A percentile compares a stretch with the other conserved stretches of the same genome.
Evolutionary conservation across 2,113 vertebrate genomes (phyloP).

Genomic region (Zosterops borbonicus): DNA sequence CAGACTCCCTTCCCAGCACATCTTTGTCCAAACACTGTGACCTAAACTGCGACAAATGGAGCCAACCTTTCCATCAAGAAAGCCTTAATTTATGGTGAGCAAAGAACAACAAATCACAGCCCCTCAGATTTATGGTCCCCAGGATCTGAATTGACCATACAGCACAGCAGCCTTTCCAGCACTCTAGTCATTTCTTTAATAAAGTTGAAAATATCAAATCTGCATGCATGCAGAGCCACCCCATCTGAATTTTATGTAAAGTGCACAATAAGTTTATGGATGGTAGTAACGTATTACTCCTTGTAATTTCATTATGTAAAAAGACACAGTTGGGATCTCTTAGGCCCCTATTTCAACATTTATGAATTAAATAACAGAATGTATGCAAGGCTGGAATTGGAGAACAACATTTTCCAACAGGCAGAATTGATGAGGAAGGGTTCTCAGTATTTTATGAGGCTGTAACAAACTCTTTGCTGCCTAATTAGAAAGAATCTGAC

Average conservation of each 20-base stretch:
- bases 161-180: conserved; percentile 67
- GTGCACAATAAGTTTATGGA: conserved; percentile 73
- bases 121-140: conserved; percentile 81
- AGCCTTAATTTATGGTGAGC: conserved; percentile 74
- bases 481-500: not conserved
- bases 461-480: not conserved
- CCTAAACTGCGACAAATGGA: conserved; percentile 35
- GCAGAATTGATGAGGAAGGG: not conserved
- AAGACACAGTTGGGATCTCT: conserved; percentile 54
- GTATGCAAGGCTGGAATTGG: not conserved
- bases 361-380: conserved; percentile 15
- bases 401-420: not conserved
- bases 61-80: conserved; percentile 67
- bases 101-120: conserved; percentile 70
- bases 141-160: conserved; percentile 74
- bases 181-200: conserved; percentile 81
- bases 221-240: conserved; percentile 74
- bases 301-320: conserved; percentile 83
- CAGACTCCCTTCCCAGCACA: not conserved
- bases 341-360: not conserved
- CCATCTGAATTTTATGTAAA: conserved; percentile 83
- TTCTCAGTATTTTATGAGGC: not conserved
- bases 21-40: conserved; percentile 43
- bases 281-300: conserved; percentile 68
- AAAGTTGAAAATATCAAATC: conserved; percentile 82